phyloP scores from a whole-genome alignment of 2,113 vertebrate genomes.

The Paraplagusia blochii region DNA sequence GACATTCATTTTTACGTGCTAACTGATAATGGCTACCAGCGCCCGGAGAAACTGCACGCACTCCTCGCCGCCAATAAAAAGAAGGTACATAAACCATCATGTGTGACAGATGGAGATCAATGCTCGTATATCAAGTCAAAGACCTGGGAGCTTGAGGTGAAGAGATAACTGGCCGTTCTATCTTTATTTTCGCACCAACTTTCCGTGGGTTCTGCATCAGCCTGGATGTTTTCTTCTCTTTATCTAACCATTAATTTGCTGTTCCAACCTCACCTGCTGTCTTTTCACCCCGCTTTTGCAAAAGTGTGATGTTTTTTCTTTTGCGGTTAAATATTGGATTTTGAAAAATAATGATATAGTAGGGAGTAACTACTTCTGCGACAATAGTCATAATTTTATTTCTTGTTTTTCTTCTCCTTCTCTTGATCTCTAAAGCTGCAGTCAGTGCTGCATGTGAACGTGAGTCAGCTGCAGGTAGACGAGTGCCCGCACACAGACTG shows the following conservation, averaged over 20 bases:
- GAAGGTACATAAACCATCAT: slow-evolving; percentile 66
- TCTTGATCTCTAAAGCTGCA: slow-evolving; percentile 73
- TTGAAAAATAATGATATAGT: slow-evolving; percentile 6
- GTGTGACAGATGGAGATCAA: slow-evolving; percentile 58
- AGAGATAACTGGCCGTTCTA: slow-evolving; percentile 57
- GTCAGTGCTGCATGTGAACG: slow-evolving; percentile 71
- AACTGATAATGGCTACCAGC: slow-evolving; percentile 68
- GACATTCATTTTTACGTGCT: slow-evolving; percentile 78
- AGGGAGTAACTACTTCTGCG: not conserved
- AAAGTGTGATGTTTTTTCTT: slow-evolving; percentile 6
- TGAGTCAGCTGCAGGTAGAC: slow-evolving; percentile 81
- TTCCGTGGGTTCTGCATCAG: slow-evolving; percentile 44
- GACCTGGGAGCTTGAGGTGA: slow-evolving; percentile 37
- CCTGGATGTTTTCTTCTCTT: slow-evolving; percentile 50
- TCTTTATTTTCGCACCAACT: slow-evolving; percentile 59
- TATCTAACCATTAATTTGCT: slow-evolving; percentile 36
- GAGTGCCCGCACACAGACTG: slow-evolving; percentile 79
- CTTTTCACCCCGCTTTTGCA: not conserved
- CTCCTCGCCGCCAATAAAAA: slow-evolving; percentile 75
- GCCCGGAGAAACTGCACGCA: slow-evolving; percentile 78
- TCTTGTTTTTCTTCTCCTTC: slow-evolving; percentile 9
- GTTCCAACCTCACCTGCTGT: slow-evolving; percentile 2
- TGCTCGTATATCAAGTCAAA: slow-evolving; percentile 56
- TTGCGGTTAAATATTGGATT: not conserved
- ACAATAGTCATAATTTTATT: slow-evolving; percentile 17